Evolutionary conservation across 2,888 invertebrate genomes (phyloP), one percentile per base, ranked within the genome.

Genomic region (Vesta saturnalis): DNA sequence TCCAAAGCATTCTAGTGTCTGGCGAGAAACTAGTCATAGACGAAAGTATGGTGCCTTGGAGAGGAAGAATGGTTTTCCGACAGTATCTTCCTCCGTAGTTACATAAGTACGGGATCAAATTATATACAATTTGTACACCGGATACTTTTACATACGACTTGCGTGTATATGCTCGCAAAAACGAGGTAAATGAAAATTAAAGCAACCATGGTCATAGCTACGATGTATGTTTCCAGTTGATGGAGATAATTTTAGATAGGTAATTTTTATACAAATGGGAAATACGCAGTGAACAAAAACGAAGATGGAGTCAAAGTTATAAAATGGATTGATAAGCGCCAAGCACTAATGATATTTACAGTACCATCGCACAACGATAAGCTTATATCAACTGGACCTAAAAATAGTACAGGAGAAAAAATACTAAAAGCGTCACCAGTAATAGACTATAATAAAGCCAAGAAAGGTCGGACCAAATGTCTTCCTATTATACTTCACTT

Each of bases 11-110:
- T 6, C 15, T 60, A 14, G n/a, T 14, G 15, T 43, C 46, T 10
- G 60, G 15, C 3, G 73, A 77, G 74, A 67, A 68, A 6, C 14
- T 79, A 1, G 73, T 77, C 8, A 77, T 82, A 30, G 80, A 82
- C 69, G 79, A 82, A 69, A 73, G 73, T 23, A 77, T 81, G 78
- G 72, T 82, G 16, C 78, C 79, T n/a, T n/a, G n/a, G n/a, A n/a
- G n/a, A n/a, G n/a, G n/a, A n/a, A n/a, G n/a, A n/a, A n/a, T 82
- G 2, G 16, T 54, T n/a, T 79, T 81, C 62, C 73, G 75, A 1
- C 80, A 81, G 65, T 81, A 80, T 64, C 78, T 80, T 52, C 77
- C 77, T 68, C 73, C 72, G 35, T 19, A 54, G n/a, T 19, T 21
- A 54, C 54, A 54, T n/a, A 54, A 54, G 18, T 81, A 79, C 64